These are phyloP conservation scores for Meandrina meandrites DNA, from an alignment of 92 coral and sea anemone species.

Conservation along the genomic window DNA sequence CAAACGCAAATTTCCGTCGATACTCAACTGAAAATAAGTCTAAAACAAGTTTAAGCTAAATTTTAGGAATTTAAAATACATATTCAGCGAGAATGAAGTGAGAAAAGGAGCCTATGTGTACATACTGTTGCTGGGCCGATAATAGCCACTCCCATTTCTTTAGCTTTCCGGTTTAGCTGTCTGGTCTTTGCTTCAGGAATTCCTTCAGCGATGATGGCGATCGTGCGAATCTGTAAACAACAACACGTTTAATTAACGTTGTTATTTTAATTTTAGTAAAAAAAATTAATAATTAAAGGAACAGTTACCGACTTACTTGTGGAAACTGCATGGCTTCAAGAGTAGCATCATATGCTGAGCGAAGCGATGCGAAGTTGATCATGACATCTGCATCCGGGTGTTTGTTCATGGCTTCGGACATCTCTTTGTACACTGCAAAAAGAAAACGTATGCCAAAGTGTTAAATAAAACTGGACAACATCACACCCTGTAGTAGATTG, in stretches of 20 bases:
- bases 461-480: background rate
- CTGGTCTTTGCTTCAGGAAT: slow-evolving; percentile 98
- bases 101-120: background rate
- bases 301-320: slow-evolving; percentile 59
- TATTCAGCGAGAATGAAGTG: too few species aligned
- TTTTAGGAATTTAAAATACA: background rate
- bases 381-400: slow-evolving; percentile 88
- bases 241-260: background rate
- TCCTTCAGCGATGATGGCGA: slow-evolving; percentile 99
- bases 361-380: slow-evolving; percentile 94
- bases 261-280: background rate
- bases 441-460: background rate
- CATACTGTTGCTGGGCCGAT: slow-evolving; percentile 99
- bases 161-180: slow-evolving; percentile 77
- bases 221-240: slow-evolving; percentile 81
- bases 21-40: background rate
- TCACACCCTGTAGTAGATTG: background rate
- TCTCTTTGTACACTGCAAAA: slow-evolving; percentile 86
- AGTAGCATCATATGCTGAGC: slow-evolving; percentile 95
- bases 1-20: too few species aligned
- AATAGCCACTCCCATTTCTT: slow-evolving; percentile 76
- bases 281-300: background rate
- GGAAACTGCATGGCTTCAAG: slow-evolving; percentile 88
- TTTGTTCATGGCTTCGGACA: slow-evolving; percentile 95
- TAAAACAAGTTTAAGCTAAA: background rate